These are phyloP conservation scores for Hemiprocne comata DNA, from an alignment of 2,113 vertebrate species.

Conservation along the genomic window DNA sequence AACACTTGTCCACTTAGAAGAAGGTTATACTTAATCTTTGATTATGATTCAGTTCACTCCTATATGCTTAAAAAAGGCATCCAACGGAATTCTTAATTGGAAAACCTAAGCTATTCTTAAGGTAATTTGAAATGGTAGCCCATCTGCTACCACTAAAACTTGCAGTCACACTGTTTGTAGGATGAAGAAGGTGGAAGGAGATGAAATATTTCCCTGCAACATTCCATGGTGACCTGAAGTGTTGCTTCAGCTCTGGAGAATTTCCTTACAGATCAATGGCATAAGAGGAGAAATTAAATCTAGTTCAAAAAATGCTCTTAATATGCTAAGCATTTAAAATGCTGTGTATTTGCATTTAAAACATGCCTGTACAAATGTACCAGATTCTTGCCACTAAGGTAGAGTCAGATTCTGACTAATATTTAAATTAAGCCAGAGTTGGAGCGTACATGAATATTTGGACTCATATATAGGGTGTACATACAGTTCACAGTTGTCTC, in stretches of 20 bases:
- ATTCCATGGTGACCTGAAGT: neutral
- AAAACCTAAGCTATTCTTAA: neutral
- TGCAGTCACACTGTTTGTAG: neutral
- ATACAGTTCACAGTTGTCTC: neutral
- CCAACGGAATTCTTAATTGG: neutral
- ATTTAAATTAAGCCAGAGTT: neutral
- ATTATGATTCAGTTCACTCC: neutral
- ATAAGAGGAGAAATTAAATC: neutral
- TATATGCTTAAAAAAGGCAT: neutral
- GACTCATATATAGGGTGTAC: neutral
- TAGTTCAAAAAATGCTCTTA: neutral
- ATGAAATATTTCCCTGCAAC: neutral
- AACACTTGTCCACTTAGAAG: neutral
- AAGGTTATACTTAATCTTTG: neutral
- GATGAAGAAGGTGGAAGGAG: neutral
- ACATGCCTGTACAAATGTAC: neutral
- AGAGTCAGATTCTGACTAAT: neutral
- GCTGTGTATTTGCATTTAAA: neutral
- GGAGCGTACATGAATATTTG: neutral
- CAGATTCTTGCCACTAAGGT: neutral
- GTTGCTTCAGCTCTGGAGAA: neutral
- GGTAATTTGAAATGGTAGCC: neutral
- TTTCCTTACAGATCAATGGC: neutral
- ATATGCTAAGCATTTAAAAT: neutral
- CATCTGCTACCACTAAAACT: neutral